Conservation (phyloP, 2,113 vertebrate genomes). For the Cygnus buccinator region DNA sequence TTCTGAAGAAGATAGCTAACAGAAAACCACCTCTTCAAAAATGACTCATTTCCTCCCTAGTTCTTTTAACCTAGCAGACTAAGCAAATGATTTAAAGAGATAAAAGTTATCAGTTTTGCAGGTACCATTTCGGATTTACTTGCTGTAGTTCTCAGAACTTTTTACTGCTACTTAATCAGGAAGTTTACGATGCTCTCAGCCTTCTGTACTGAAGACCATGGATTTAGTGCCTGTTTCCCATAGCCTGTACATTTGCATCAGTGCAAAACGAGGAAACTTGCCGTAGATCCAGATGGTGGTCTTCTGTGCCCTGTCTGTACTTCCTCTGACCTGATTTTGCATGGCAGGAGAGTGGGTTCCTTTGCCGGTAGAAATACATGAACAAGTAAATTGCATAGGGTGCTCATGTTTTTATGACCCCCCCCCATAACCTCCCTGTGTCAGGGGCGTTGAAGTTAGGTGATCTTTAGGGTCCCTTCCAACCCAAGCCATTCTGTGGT, state of each 20-base stretch:
- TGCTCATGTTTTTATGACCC: background rate
- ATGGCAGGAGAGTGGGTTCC: background rate
- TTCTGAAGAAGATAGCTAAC: background rate
- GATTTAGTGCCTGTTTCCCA: background rate
- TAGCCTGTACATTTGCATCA: background rate
- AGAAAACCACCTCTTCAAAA: background rate
- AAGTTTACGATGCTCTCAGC: background rate
- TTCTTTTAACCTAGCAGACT: background rate
- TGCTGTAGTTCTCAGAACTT: background rate
- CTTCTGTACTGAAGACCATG: background rate
- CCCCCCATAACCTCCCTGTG: too few species aligned
- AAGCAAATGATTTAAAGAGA: background rate
- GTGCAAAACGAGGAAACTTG: background rate
- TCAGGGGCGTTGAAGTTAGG: too few species aligned
- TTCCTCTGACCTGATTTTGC: background rate
- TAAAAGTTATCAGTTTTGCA: background rate
- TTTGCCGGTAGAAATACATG: background rate
- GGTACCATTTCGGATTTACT: background rate
- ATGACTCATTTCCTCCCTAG: background rate
- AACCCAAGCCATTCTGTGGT: too few species aligned
- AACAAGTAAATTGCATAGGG: background rate
- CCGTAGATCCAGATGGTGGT: fast-evolving
- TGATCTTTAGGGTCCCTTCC: too few species aligned
- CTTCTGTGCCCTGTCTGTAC: background rate
- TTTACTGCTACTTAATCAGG: background rate